Evolutionary conservation across 2,797 vertebrate genomes (phyloP).

Genomic region (Eospalax fontanierii): DNA sequence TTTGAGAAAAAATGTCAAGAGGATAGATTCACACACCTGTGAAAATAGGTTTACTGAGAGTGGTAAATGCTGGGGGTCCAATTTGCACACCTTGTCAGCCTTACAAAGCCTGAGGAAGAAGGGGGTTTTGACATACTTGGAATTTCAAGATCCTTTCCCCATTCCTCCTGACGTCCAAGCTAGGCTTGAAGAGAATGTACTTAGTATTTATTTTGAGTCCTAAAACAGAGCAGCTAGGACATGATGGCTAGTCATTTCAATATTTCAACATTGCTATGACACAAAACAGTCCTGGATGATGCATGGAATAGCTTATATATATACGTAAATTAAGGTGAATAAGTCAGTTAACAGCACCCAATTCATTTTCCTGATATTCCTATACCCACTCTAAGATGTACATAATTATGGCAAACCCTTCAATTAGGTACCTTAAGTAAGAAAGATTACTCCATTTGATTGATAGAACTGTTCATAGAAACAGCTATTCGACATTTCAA

Average conservation of each 20-base stretch:
- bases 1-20: background rate
- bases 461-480: background rate
- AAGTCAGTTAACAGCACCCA: constrained; percentile 48
- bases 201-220: background rate
- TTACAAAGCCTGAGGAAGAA: background rate
- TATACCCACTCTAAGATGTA: background rate
- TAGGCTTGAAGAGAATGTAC: background rate
- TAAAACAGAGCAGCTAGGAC: background rate
- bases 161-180: background rate
- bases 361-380: background rate
- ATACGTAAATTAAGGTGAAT: background rate
- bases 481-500: background rate
- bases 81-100: background rate
- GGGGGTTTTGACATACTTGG: background rate
- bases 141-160: background rate
- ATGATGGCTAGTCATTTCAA: background rate
- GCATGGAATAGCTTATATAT: background rate
- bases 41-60: background rate
- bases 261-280: background rate
- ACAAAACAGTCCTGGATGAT: background rate
- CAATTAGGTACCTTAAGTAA: background rate
- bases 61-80: background rate
- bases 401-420: background rate
- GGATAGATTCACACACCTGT: background rate
- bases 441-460: background rate